Conservation (phyloP, 2,113 vertebrate genomes). For the Puffinus mauretanicus region DNA sequence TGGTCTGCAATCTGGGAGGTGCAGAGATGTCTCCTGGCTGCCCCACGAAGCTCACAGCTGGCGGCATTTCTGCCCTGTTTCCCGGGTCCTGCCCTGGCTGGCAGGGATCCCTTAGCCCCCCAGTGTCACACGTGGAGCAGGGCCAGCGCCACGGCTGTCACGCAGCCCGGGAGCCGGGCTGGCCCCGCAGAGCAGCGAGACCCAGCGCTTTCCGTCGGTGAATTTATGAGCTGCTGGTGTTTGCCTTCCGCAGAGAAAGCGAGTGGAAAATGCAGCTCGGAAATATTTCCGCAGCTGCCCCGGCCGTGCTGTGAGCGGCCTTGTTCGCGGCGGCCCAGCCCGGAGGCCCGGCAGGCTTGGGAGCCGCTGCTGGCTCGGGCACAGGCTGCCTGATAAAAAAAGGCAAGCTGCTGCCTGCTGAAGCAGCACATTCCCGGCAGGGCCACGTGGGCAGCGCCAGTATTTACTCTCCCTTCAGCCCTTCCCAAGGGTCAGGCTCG, state of each 20-base stretch:
- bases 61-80: fast-evolving
- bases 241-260: slow-evolving; percentile 3
- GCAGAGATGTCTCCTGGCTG: neutral
- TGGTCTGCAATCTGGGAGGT: neutral
- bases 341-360: neutral
- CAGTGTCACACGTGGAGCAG: fast-evolving
- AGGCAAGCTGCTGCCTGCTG: slow-evolving; percentile 56
- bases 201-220: neutral
- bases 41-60: neutral
- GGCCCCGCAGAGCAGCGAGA: fast-evolving
- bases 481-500: slow-evolving; percentile 33
- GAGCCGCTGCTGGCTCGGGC: neutral
- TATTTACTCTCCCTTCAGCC: slow-evolving; percentile 14
- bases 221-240: slow-evolving; percentile 43
- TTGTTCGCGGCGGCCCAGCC: neutral
- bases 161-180: neutral
- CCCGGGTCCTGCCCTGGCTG: neutral
- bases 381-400: neutral
- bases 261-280: slow-evolving; percentile 38
- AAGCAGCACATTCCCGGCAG: slow-evolving; percentile 44
- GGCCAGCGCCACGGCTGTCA: neutral
- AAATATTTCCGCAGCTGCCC: slow-evolving; percentile 46
- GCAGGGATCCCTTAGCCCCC: neutral
- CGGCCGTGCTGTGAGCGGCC: slow-evolving; percentile 30
- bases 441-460: slow-evolving; percentile 16